These are phyloP conservation scores for Baryphthengus martii DNA, from an alignment of 2,113 vertebrate genomes.

Conservation along the genomic window DNA sequence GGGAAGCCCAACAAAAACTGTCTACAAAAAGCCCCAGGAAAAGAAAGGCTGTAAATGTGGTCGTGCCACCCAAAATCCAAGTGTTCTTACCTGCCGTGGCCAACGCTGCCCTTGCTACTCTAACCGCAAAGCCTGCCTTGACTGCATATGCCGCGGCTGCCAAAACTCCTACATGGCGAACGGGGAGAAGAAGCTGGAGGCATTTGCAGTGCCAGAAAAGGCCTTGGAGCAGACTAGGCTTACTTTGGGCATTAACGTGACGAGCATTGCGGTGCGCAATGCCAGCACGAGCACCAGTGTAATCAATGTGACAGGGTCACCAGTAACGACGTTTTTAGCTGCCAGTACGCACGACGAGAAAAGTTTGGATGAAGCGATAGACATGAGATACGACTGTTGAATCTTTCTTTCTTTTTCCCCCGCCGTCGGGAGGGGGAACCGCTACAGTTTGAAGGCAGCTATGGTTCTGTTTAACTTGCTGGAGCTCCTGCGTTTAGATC, in stretches of 20 bases:
- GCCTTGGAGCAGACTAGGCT: conserved; percentile 97
- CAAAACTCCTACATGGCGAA: conserved; percentile 99
- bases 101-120: conserved; percentile 98
- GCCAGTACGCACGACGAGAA: conserved; percentile 90
- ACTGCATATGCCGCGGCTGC: conserved; percentile 98
- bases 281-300: conserved; percentile 87
- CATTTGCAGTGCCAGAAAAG: conserved; percentile 97
- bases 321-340: conserved; percentile 91
- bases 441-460: conserved; percentile 94
- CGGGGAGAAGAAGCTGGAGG: conserved; percentile 98
- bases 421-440: conserved; percentile 78
- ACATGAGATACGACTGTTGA: conserved; percentile 98
- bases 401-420: conserved; percentile 74
- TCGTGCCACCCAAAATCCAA: conserved; percentile 98
- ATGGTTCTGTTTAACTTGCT: conserved; percentile 90
- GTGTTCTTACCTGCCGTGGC: conserved; percentile 97
- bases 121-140: conserved; percentile 97
- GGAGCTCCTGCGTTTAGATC: conserved; percentile 88
- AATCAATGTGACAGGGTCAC: conserved; percentile 90
- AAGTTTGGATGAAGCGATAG: conserved; percentile 94
- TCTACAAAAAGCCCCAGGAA: conserved; percentile 95
- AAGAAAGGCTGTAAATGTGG: conserved; percentile 99
- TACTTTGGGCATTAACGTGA: conserved; percentile 98
- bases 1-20: conserved; percentile 87
- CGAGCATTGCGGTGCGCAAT: conserved; percentile 93